These are phyloP conservation scores for Pteropus rufus DNA, from an alignment of 2,797 vertebrate genomes.

Conservation along the genomic window DNA sequence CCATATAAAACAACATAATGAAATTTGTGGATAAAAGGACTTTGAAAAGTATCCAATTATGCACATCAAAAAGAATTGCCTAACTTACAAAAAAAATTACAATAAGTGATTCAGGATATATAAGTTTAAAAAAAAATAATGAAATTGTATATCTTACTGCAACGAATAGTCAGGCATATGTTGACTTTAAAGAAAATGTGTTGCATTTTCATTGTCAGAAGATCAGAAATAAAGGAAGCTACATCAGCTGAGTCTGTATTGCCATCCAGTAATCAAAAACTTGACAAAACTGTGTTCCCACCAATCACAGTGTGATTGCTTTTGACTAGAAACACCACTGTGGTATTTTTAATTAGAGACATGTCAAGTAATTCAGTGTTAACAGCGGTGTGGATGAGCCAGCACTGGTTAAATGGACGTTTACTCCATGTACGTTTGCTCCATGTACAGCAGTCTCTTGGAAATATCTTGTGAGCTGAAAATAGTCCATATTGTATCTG, in stretches of 20 bases:
- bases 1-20: neutral
- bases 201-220: neutral
- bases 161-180: neutral
- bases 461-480: slow-evolving; percentile 42
- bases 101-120: neutral
- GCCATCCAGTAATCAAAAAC: neutral
- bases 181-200: neutral
- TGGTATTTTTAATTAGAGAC: slow-evolving; percentile 37
- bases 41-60: neutral
- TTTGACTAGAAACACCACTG: neutral
- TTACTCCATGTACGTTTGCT: neutral
- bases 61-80: neutral
- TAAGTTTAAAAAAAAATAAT: neutral
- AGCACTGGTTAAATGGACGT: neutral
- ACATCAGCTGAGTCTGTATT: neutral
- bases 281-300: slow-evolving; percentile 1
- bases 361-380: slow-evolving; percentile 48
- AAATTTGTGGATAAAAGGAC: neutral
- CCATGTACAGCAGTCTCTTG: neutral
- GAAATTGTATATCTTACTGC: neutral
- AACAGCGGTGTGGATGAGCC: neutral
- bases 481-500: slow-evolving; percentile 59
- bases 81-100: neutral
- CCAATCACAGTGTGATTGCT: neutral
- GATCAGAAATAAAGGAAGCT: neutral